Percentiles rank a stretch among this genome's conserved stretches.
These are phyloP conservation scores for Cheilosia variabilis DNA, from an alignment of 2,888 invertebrate species.

Conservation along the genomic window DNA sequence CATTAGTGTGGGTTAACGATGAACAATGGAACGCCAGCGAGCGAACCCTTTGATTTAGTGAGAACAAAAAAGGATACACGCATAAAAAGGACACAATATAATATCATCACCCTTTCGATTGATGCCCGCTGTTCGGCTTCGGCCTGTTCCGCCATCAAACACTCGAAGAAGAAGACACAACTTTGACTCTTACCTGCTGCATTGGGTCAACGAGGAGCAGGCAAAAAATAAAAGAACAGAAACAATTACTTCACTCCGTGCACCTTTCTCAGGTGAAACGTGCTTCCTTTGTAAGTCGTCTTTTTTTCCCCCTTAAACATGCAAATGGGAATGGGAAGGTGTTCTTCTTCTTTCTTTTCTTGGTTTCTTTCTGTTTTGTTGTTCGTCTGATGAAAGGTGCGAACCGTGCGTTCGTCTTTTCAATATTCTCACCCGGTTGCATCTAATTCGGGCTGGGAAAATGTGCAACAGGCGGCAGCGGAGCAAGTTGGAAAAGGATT, in stretches of 20 bases:
- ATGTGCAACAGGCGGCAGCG: slow-evolving; percentile 69
- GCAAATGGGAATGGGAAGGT: slow-evolving; percentile 76
- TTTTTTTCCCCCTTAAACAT: slow-evolving; percentile 69
- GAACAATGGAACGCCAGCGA: background rate
- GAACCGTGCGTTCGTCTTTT: slow-evolving; percentile 56
- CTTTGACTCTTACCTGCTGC: slow-evolving; percentile 50
- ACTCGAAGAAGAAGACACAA: slow-evolving; percentile 23
- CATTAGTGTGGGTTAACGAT: slow-evolving; percentile 44
- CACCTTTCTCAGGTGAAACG: slow-evolving; percentile 75
- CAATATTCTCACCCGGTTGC: slow-evolving; percentile 29
- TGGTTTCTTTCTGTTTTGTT: background rate
- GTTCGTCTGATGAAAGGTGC: slow-evolving; percentile 48
- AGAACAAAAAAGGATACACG: slow-evolving; percentile 16
- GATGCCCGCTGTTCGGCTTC: slow-evolving; percentile 18
- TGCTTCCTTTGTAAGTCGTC: slow-evolving; percentile 62
- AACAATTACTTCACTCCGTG: slow-evolving; percentile 65
- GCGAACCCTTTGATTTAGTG: slow-evolving; percentile 66
- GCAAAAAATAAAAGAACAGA: slow-evolving; percentile 33
- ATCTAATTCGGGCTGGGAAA: slow-evolving; percentile 33
- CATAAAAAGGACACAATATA: slow-evolving; percentile 64
- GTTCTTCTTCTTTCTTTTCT: slow-evolving; percentile 39
- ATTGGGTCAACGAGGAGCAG: slow-evolving; percentile 44
- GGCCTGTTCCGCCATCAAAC: slow-evolving; percentile 35
- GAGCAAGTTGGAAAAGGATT: slow-evolving; percentile 55
- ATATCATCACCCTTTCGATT: slow-evolving; percentile 70